A percentile compares a stretch with the other conserved stretches of the same genome.
These are phyloP conservation scores for Euura saliciscinereae DNA, from an alignment of 1,140 invertebrate genomes.

Conservation along the genomic window DNA sequence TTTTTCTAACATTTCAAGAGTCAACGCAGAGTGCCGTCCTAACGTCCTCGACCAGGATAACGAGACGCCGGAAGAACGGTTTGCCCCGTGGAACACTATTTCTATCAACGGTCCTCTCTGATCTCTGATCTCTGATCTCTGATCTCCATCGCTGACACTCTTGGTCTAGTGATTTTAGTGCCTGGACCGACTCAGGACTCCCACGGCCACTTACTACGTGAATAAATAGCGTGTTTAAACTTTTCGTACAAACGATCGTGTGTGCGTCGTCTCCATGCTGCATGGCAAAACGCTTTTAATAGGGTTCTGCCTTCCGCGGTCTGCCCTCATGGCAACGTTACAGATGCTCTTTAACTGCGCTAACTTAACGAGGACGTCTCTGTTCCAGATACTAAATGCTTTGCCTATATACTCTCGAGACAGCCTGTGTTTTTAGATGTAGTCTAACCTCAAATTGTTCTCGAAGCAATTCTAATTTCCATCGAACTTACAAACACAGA, in stretches of 20 bases:
- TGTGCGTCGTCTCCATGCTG: too few relatives aligned
- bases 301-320: not conserved
- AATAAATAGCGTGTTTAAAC: not conserved
- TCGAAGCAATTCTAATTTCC: too few relatives aligned
- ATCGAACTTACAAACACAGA: too few relatives aligned
- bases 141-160: not conserved
- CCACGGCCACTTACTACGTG: too few relatives aligned
- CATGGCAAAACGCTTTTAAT: not conserved
- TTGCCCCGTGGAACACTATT: not conserved
- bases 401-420: not conserved
- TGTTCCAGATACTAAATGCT: not conserved
- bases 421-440: too few relatives aligned
- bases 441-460: too few relatives aligned
- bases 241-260: not conserved
- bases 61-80: not conserved
- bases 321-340: not conserved
- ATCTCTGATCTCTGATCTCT: conserved; percentile 1
- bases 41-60: not conserved
- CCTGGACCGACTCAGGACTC: not conserved
- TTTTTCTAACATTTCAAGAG: too few relatives aligned
- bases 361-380: conserved; percentile 3
- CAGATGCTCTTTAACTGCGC: not conserved
- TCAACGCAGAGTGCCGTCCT: too few relatives aligned
- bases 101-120: not conserved
- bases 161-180: not conserved